Conservation (phyloP, 2,113 vertebrate genomes). For the Struthidea cinerea region DNA sequence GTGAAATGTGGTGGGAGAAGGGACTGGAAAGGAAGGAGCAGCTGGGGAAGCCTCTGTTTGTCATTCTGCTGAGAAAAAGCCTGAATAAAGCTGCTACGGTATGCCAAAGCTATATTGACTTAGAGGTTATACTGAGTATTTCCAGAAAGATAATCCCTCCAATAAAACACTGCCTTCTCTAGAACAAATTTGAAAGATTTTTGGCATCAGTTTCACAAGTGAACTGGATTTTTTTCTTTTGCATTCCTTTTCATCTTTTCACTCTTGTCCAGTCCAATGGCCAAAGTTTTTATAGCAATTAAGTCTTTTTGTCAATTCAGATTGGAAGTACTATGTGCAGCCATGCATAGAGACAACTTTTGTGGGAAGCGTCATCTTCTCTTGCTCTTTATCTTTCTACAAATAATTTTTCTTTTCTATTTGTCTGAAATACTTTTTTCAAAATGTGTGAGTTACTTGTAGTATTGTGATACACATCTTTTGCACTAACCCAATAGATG, state of each 20-base stretch:
- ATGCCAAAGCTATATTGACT: background rate
- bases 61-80: conserved; percentile 79
- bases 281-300: background rate
- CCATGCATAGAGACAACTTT: background rate
- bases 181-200: background rate
- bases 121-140: background rate
- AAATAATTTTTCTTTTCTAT: background rate
- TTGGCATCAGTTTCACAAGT: background rate
- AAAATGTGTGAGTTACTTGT: background rate
- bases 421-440: background rate
- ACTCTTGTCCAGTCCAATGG: background rate
- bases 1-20: conserved; percentile 88
- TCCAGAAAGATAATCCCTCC: background rate
- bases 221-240: background rate
- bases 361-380: background rate
- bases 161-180: background rate
- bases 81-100: conserved; percentile 77
- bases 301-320: background rate
- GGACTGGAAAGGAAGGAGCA: conserved; percentile 84
- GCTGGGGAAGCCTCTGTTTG: conserved; percentile 82
- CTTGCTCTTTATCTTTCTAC: background rate
- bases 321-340: background rate
- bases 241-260: background rate
- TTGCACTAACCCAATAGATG: background rate
- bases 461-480: background rate